Evolutionary conservation across 1,140 invertebrate species (phyloP), one percentile per base, ranked within the genome.

Genomic region (Drosophila nasuta): DNA sequence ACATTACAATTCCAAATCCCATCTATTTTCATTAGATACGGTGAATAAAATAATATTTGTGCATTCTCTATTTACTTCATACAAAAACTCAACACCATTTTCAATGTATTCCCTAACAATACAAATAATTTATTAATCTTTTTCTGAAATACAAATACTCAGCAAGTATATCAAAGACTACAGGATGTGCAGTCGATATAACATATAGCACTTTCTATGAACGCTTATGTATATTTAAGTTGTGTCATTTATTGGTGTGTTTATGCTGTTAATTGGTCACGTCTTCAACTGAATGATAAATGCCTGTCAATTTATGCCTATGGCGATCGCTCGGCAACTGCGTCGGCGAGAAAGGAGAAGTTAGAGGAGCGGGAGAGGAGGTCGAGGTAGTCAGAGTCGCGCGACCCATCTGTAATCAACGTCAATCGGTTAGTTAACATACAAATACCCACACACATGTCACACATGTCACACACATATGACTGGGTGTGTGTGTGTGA

Each of bases 211-310:
- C 45, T 48, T 74, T 45, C 10, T 43, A 45, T 15, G 17, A 25
- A 25, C 20, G 20, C 20, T 25, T 54, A 15, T 73, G 59, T 54
- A 41, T 70, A 49, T 63, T 56, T 63, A 49, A 54, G 51, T 35
- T 17, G 63, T 66, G 45, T n/a, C 70, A 66, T 57, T 59, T 76
- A 79, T 79, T 79, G 60, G 77, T 72, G 75, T 72, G 79, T 71
- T 70, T 77, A 82, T 49, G 49, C 72, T 49, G 76, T 51, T 88
- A 88, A 88, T 88, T 85, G 74, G 85, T 89, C 85, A 88, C 83
- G 83, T 88, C 62, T 62, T 13, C 66, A 49, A 56, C 49, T 67
- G 65, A 76, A 70, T 89, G 85, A 88, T 74, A 81, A 83, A 88
- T 89, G 85, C 56, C 77, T 75, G 85, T 81, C 86, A 70, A 83